These are phyloP conservation scores for Amphiura filiformis DNA, from an alignment of 35 echinoderm and acorn worm genomes.

Conservation along the genomic window DNA sequence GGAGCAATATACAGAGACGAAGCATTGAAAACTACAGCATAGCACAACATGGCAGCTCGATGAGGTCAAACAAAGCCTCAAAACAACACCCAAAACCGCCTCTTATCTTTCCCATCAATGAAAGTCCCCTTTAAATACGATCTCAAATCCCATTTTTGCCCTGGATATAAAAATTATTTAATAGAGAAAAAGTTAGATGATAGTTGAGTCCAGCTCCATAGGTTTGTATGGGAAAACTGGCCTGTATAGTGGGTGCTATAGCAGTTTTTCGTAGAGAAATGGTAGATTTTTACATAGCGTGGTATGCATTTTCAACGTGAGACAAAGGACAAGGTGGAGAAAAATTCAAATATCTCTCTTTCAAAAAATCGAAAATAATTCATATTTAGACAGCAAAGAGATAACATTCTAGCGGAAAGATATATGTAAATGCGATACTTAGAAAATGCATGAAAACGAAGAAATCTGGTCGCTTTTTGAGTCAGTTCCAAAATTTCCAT, in stretches of 20 bases:
- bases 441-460: background rate
- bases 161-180: slow-evolving; percentile 37
- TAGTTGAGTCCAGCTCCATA: slow-evolving; percentile 26
- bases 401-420: background rate
- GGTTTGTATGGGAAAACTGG: slow-evolving; percentile 52
- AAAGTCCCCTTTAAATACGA: slow-evolving; percentile 69
- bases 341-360: slow-evolving; percentile 17
- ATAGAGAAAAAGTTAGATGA: slow-evolving; percentile 32
- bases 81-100: slow-evolving; percentile 90
- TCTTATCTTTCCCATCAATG: slow-evolving; percentile 70
- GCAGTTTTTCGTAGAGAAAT: slow-evolving; percentile 71
- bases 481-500: background rate
- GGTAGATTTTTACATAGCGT: slow-evolving; percentile 41
- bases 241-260: slow-evolving; percentile 46
- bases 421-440: background rate
- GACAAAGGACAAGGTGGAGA: slow-evolving; percentile 17
- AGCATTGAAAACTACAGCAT: slow-evolving; percentile 36
- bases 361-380: background rate
- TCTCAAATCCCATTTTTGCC: background rate
- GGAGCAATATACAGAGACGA: slow-evolving; percentile 55
- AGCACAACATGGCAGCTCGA: slow-evolving; percentile 65
- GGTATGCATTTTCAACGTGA: background rate
- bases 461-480: background rate
- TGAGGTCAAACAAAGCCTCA: slow-evolving; percentile 92
- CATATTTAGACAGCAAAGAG: background rate